Conservation (phyloP, 2,113 vertebrate genomes). For the Toxostoma redivivum region DNA sequence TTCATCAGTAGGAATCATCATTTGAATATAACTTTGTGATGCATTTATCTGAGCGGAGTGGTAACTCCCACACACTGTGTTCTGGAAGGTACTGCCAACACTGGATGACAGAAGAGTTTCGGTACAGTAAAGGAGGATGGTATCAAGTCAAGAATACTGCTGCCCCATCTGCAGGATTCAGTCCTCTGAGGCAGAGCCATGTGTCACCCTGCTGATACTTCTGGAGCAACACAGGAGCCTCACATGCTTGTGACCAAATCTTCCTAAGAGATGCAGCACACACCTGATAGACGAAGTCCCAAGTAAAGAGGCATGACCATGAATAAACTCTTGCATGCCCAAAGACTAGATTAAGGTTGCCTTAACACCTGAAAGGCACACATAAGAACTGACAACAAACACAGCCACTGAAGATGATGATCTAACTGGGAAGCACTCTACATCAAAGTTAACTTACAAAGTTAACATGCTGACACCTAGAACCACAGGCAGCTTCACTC, state of each 20-base stretch:
- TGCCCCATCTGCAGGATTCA: neutral
- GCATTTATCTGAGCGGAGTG: neutral
- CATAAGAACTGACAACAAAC: rapidly evolving
- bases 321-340: neutral
- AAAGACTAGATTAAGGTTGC: neutral
- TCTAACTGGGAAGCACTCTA: neutral
- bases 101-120: neutral
- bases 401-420: neutral
- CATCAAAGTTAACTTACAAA: neutral
- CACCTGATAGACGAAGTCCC: neutral
- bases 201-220: neutral
- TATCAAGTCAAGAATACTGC: neutral
- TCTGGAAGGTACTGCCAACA: neutral
- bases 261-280: neutral
- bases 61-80: neutral
- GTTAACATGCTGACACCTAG: neutral
- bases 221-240: neutral
- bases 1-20: neutral
- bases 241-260: neutral
- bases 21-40: neutral
- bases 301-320: neutral
- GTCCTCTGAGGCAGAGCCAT: neutral
- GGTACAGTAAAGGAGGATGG: neutral
- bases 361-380: neutral
- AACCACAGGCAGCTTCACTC: neutral